Base-by-base conservation (phyloP, 1,140 invertebrate species). In the Leptinotarsa lineolata region DNA sequence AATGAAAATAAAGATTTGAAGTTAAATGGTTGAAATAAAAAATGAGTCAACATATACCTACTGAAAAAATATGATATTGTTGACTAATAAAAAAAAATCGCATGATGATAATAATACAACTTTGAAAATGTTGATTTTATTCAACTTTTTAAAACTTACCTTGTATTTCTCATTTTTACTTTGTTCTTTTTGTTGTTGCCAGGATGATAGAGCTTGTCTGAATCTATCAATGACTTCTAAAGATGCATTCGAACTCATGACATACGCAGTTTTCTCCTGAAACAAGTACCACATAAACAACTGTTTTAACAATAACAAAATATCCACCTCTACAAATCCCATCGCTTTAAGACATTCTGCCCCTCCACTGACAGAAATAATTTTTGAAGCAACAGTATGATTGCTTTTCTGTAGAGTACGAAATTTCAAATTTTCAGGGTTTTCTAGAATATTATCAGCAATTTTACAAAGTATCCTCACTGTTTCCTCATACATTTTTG, bases 251-350 rank as follows among this genome's bases (percentile, higher is more conserved):
- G 46, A 4, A 21, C 74, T 74, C 21, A 80, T 44, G 6, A 58
- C 72, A 61, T 76, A 77, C 48, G 44, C 45, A 15, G 48, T 66
- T 30, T 76, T 72, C 72, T 72, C 74, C 80, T 81, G 69, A 12
- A 78, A 77, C 59, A 70, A 44, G 46, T 54, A 54, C 48, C 48
- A 16, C 48, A 18, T 54, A 54, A 54, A 18, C 15, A 18, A 54
- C 15, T 16, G 13, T 54, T 54, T 54, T 16, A 16, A 39, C 30
- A 74, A 21, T 20, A 30, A 58, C n/a, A 70, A 20, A 18, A 68
- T 54, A 54, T 39, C n/a, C 76, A 83, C 82, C 72, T 83, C 81
- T 76, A 76, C 12, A 77, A 83, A 83, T 21, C 82, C 82, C 81
- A 83, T 81, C 16, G 78, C 66, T 73, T 73, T 76, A 65, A 83